Conservation (phyloP, 2,113 vertebrate species). For the Tricholaema leucomelas region DNA sequence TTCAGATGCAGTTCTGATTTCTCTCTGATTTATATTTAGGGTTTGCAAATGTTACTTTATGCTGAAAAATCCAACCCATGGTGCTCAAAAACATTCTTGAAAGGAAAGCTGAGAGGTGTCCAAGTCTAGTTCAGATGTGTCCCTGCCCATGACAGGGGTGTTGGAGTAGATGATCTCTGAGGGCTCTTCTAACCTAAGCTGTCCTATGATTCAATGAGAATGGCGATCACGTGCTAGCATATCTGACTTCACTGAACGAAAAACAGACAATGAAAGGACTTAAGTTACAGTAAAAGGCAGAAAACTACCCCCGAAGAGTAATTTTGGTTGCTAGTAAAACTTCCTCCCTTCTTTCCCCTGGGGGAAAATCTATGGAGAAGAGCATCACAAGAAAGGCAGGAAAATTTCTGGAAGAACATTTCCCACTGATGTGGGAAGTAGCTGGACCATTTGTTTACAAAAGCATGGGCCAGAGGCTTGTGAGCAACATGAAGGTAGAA, state of each 20-base stretch:
- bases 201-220: neutral
- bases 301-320: constrained; percentile 22
- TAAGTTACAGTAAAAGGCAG: constrained; percentile 15
- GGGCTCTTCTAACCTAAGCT: too few relatives aligned
- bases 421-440: neutral
- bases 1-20: constrained; percentile 22
- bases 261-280: neutral
- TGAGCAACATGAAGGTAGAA: neutral
- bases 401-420: neutral
- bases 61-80: neutral
- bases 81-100: neutral
- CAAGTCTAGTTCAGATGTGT: too few relatives aligned
- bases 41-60: neutral
- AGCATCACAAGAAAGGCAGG: constrained; percentile 7
- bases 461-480: neutral
- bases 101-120: neutral
- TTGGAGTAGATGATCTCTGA: too few relatives aligned
- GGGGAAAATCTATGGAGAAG: neutral
- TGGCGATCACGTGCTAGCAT: neutral
- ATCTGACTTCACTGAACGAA: constrained; percentile 7
- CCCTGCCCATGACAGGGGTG: too few relatives aligned
- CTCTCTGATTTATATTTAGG: neutral
- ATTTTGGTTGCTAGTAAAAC: constrained; percentile 41
- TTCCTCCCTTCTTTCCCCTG: neutral
- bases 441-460: neutral